Percentiles rank a stretch among this genome's conserved stretches.
These are phyloP conservation scores for Catharus fuscescens DNA, from an alignment of 2,113 vertebrate genomes.

Conservation along the genomic window DNA sequence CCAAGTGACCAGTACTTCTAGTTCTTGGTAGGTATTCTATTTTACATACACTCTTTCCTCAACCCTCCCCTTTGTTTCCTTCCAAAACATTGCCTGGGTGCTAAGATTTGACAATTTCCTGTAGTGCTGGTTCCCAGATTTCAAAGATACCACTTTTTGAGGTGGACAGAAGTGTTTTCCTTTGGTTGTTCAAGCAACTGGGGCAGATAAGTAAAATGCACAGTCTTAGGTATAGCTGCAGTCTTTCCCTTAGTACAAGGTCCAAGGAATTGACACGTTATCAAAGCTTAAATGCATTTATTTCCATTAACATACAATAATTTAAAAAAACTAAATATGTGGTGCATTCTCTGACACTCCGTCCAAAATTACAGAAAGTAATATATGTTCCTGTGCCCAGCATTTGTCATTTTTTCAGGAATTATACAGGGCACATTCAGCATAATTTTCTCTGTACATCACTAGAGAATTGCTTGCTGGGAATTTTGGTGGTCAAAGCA, in stretches of 20 bases:
- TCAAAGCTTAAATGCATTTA: neutral
- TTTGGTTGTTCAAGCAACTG: neutral
- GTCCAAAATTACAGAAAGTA: neutral
- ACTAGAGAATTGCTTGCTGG: neutral
- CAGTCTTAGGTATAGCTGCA: neutral
- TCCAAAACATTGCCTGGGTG: neutral
- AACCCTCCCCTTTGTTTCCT: neutral
- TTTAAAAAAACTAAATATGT: neutral
- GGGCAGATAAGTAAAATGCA: neutral
- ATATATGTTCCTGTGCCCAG: neutral
- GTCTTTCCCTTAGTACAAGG: neutral
- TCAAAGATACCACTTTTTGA: neutral
- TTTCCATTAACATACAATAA: neutral
- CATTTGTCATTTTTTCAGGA: neutral
- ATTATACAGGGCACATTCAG: neutral
- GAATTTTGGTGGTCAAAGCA: neutral
- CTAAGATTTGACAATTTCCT: neutral
- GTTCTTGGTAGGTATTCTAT: neutral
- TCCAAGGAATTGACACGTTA: neutral
- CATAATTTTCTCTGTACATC: neutral
- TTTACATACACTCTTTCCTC: neutral
- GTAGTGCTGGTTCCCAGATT: neutral
- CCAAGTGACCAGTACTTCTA: neutral
- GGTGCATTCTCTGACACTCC: neutral
- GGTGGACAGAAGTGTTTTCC: neutral